These are phyloP conservation scores for Anneissia japonica DNA, from an alignment of 35 echinoderm and acorn worm species.

Conservation along the genomic window DNA sequence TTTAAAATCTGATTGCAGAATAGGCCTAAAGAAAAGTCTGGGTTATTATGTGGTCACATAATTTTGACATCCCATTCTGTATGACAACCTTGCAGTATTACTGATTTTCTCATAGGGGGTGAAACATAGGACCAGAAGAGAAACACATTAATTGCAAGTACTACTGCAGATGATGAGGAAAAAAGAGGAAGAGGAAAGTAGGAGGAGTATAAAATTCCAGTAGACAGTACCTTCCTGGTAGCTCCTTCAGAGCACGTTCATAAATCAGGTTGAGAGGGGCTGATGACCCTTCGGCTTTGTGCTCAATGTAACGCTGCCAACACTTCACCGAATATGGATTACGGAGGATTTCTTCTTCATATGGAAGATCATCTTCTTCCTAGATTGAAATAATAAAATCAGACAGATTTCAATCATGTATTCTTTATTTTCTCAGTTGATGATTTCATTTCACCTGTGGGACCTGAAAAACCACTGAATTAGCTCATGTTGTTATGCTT, in stretches of 20 bases:
- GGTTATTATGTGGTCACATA: too few species aligned
- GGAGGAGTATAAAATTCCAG: too few species aligned
- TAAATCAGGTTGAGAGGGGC: constrained; percentile 56
- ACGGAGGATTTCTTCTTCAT: constrained; percentile 94
- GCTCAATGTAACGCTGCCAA: constrained; percentile 90
- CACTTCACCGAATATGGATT: constrained; percentile 94
- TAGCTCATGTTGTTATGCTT: too few species aligned
- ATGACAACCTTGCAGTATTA: too few species aligned
- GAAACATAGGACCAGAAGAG: not conserved
- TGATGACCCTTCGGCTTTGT: constrained; percentile 61
- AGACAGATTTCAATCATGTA: too few species aligned
- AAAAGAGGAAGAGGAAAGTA: not conserved
- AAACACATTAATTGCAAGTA: not conserved
- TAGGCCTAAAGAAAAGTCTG: too few species aligned
- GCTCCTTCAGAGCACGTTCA: constrained; percentile 77
- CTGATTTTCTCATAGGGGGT: too few species aligned
- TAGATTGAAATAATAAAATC: constrained; percentile 5
- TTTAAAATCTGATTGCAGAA: too few species aligned
- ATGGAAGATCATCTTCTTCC: constrained; percentile 96
- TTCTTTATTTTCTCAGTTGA: too few species aligned
- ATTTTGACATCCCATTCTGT: too few species aligned
- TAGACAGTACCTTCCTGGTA: constrained; percentile 86
- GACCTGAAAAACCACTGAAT: too few species aligned
- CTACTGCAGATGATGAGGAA: not conserved
- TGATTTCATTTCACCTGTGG: too few species aligned